phyloP scores from a whole-genome alignment of 2,888 invertebrate species.

The Scotopteryx bipunctaria region DNA sequence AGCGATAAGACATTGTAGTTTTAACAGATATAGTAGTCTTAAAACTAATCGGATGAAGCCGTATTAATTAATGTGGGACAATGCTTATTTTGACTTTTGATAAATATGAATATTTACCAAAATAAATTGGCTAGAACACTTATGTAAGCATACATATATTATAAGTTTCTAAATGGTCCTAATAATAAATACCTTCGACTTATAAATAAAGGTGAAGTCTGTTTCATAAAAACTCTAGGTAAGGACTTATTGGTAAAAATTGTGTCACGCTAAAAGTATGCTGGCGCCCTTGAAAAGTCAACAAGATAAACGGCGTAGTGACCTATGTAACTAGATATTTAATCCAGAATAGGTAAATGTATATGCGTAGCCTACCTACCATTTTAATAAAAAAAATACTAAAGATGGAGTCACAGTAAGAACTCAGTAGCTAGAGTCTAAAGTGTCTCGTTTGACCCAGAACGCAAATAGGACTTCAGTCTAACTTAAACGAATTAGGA shows the following conservation, averaged over 20 bases:
- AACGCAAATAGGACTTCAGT: no score
- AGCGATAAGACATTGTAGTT: conserved; percentile 12
- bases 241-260: conserved; percentile 9
- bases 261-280: conserved; percentile 20
- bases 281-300: conserved; percentile 22
- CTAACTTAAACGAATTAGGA: no score
- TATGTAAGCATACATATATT: no score
- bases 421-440: neutral
- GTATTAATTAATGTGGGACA: conserved; percentile 21
- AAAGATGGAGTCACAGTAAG: no score
- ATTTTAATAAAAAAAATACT: no score
- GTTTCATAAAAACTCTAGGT: neutral
- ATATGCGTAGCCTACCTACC: neutral
- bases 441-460: no score
- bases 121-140: no score
- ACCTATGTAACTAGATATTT: neutral
- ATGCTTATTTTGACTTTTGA: no score
- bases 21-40: conserved; percentile 3
- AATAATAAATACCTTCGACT: no score
- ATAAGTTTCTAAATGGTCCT: no score
- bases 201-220: neutral
- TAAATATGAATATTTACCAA: no score
- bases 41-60: conserved; percentile 41
- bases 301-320: conserved; percentile 18
- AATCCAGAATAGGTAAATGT: no score